Evolutionary conservation across 2,888 invertebrate genomes (phyloP).

Genomic region (Hyles lineata): DNA sequence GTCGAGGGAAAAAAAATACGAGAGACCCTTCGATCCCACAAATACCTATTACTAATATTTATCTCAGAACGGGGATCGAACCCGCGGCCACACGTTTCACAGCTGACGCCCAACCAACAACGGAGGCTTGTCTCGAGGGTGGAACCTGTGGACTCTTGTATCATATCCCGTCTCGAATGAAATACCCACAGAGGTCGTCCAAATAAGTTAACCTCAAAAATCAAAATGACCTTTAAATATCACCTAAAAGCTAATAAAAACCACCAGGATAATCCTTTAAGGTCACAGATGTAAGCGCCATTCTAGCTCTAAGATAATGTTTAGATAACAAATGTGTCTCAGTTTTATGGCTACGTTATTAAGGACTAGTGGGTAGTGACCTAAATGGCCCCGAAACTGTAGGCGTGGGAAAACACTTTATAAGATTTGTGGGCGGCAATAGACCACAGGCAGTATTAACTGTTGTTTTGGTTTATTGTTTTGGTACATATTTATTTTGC

Average conservation of each 20-base stretch:
- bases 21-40: too few relatives aligned
- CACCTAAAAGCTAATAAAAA: not conserved
- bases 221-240: too few relatives aligned
- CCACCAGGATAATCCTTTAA: not conserved
- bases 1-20: too few relatives aligned
- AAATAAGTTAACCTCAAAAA: not conserved
- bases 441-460: not conserved
- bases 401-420: conserved; percentile 4
- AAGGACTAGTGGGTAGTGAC: not conserved
- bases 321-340: conserved; percentile 13
- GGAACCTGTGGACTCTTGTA: too few relatives aligned
- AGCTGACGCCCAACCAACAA: too few relatives aligned
- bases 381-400: conserved; percentile 1
- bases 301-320: conserved; percentile 4
- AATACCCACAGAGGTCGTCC: too few relatives aligned
- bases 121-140: too few relatives aligned
- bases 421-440: conserved; percentile 22
- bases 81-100: too few relatives aligned
- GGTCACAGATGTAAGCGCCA: not conserved
- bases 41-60: too few relatives aligned
- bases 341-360: conserved; percentile 12
- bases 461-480: not conserved
- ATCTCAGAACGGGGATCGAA: too few relatives aligned
- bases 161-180: too few relatives aligned
- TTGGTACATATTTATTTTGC: not conserved